These are phyloP conservation scores for Micromussa lordhowensis DNA, from an alignment of 92 coral and sea anemone genomes.

Conservation along the genomic window DNA sequence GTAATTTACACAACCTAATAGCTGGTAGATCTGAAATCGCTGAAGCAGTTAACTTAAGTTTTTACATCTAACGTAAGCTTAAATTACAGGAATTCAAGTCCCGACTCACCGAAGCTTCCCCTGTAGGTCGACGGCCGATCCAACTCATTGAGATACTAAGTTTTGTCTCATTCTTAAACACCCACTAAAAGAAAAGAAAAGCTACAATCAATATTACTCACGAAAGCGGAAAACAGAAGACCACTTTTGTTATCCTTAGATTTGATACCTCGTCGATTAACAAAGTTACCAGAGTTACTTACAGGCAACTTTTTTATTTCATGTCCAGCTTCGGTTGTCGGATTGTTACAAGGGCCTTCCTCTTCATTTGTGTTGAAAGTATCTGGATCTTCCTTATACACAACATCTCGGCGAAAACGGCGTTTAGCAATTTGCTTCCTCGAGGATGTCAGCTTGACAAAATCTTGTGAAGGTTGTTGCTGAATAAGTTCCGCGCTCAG, in stretches of 20 bases:
- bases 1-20: neutral
- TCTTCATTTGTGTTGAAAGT: neutral
- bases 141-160: constrained; percentile 75
- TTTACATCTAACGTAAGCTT: too few relatives aligned
- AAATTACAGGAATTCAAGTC: neutral
- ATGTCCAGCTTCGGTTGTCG: neutral
- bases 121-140: constrained; percentile 54
- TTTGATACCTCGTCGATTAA: neutral
- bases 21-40: neutral
- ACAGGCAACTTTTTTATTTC: neutral
- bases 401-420: constrained; percentile 21
- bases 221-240: neutral
- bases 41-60: too few relatives aligned
- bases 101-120: constrained; percentile 32
- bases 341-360: neutral
- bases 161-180: constrained; percentile 56
- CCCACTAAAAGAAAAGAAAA: constrained; percentile 43
- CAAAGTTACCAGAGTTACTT: neutral
- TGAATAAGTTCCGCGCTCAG: neutral
- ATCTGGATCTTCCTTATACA: neutral
- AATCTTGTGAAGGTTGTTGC: neutral
- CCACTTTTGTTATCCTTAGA: neutral
- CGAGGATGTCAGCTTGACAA: constrained; percentile 1
- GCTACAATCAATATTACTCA: neutral
- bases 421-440: constrained; percentile 2